Conservation (phyloP, 92 coral and sea anemone genomes). For the Palythoa grandis region DNA sequence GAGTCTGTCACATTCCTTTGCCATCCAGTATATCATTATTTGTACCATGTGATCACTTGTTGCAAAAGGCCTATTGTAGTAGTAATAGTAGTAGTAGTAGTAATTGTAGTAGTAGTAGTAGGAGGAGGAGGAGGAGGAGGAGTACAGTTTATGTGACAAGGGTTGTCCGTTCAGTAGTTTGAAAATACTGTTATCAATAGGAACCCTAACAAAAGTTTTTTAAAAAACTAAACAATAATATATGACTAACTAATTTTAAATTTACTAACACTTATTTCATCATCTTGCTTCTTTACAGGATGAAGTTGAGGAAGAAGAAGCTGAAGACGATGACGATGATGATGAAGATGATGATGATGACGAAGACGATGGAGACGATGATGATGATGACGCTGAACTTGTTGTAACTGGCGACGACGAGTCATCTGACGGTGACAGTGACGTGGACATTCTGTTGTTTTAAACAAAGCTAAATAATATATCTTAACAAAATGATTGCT, state of each 20-base stretch:
- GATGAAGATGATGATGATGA: constrained; percentile 87
- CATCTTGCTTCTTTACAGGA: constrained; percentile 57
- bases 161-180: no score
- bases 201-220: background rate
- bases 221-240: no score
- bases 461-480: background rate
- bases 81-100: no score
- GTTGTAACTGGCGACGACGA: constrained; percentile 72
- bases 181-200: background rate
- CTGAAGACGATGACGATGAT: constrained; percentile 78
- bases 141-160: no score
- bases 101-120: no score
- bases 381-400: constrained; percentile 81
- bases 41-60: no score
- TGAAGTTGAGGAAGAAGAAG: constrained; percentile 83
- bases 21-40: no score
- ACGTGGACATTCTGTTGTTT: constrained; percentile 30
- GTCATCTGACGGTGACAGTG: constrained; percentile 88
- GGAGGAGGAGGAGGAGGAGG: no score
- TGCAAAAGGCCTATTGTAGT: no score
- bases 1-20: no score
- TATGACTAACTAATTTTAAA: no score
- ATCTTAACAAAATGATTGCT: background rate
- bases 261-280: background rate
- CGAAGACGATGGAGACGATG: constrained; percentile 79